Conservation (phyloP, 2,113 vertebrate genomes). For the Montifringilla adamsi region DNA sequence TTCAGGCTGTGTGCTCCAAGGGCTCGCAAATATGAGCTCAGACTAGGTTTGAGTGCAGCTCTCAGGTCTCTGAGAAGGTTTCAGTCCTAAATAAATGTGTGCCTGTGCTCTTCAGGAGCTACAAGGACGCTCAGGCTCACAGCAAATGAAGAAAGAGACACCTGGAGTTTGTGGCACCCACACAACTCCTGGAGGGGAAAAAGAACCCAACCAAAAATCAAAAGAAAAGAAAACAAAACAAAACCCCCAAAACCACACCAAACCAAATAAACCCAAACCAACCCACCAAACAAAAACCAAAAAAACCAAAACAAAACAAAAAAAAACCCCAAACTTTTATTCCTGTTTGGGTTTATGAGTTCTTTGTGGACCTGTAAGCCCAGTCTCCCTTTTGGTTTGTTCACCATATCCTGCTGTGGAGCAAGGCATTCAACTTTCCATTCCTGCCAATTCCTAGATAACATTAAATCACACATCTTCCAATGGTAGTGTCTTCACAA, state of each 20-base stretch:
- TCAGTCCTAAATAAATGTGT: neutral
- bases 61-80: neutral
- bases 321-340: fast-evolving
- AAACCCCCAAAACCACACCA: no score
- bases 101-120: neutral
- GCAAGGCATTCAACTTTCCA: neutral
- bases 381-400: neutral
- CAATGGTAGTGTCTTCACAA: neutral
- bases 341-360: neutral
- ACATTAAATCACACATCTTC: fast-evolving
- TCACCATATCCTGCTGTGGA: neutral
- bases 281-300: no score
- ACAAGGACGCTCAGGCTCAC: neutral
- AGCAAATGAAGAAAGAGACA: neutral
- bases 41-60: neutral
- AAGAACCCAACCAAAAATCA: no score
- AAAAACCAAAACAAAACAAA: no score
- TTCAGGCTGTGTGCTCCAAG: neutral
- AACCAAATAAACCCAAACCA: no score
- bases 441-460: neutral
- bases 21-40: neutral
- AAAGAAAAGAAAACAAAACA: no score
- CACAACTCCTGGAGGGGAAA: neutral
- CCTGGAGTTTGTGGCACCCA: neutral
- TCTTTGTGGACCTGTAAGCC: neutral